These are phyloP conservation scores for Bombus huntii DNA, from an alignment of 1,140 invertebrate species.

Conservation along the genomic window DNA sequence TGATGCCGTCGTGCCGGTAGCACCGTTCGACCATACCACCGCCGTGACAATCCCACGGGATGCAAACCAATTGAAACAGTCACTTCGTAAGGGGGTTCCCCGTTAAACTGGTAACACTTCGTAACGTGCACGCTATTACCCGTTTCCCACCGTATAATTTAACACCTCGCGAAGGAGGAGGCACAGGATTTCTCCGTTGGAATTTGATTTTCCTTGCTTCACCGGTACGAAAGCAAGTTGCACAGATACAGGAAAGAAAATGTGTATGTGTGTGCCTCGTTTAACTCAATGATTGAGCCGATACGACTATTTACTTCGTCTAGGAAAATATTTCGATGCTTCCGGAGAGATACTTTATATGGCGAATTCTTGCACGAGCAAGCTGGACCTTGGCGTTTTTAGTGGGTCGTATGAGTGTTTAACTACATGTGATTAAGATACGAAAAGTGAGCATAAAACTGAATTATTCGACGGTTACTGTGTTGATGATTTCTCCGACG, in stretches of 20 bases:
- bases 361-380: not conserved
- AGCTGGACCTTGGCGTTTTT: no score
- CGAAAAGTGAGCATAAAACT: no score
- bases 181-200: constrained; percentile 26
- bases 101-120: constrained; percentile 44
- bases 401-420: no score
- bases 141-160: constrained; percentile 36
- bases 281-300: not conserved
- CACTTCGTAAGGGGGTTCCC: constrained; percentile 52
- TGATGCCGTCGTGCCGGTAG: constrained; percentile 54
- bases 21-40: constrained; percentile 58
- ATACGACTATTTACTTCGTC: not conserved
- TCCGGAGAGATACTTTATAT: not conserved
- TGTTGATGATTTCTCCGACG: no score
- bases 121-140: constrained; percentile 30
- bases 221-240: not conserved
- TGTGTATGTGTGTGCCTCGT: not conserved
- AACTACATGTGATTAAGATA: no score
- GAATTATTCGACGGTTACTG: no score
- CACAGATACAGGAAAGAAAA: not conserved
- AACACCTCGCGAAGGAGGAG: constrained; percentile 38
- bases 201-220: constrained; percentile 19
- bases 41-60: constrained; percentile 66
- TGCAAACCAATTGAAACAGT: constrained; percentile 72
- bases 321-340: not conserved